These are phyloP conservation scores for Hoplias malabaricus DNA, from an alignment of 2,113 vertebrate species.

Conservation along the genomic window DNA sequence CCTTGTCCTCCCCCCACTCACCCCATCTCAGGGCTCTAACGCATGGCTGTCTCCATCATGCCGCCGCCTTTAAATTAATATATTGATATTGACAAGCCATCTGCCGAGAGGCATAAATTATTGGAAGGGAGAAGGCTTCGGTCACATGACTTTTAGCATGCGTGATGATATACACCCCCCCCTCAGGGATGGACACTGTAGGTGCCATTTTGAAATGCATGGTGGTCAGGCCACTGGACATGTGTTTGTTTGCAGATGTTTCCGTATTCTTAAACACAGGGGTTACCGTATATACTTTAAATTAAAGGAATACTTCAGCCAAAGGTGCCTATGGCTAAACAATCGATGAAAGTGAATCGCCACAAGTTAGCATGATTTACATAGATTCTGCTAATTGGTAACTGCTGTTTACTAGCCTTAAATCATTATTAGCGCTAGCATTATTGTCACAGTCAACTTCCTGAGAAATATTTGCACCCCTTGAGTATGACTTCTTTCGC, in stretches of 20 bases:
- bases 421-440: background rate
- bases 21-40: conserved; percentile 48
- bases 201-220: conserved; percentile 45
- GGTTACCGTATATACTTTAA: background rate
- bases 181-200: conserved; percentile 39
- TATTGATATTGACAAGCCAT: conserved; percentile 79
- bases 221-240: background rate
- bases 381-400: background rate
- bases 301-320: background rate
- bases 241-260: conserved; percentile 1
- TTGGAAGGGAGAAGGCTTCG: conserved; percentile 50
- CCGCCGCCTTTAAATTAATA: conserved; percentile 71
- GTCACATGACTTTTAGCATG: conserved; percentile 52
- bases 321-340: background rate
- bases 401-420: background rate
- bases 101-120: conserved; percentile 69
- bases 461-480: too few relatives aligned
- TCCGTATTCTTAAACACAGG: background rate
- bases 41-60: conserved; percentile 38
- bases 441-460: background rate
- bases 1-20: conserved; percentile 59
- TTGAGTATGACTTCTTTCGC: too few relatives aligned
- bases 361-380: background rate
- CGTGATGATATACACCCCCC: conserved; percentile 43
- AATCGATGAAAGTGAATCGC: background rate